Evolutionary conservation across 2,888 invertebrate species (phyloP).

Genomic region (Watsonalla cultraria): DNA sequence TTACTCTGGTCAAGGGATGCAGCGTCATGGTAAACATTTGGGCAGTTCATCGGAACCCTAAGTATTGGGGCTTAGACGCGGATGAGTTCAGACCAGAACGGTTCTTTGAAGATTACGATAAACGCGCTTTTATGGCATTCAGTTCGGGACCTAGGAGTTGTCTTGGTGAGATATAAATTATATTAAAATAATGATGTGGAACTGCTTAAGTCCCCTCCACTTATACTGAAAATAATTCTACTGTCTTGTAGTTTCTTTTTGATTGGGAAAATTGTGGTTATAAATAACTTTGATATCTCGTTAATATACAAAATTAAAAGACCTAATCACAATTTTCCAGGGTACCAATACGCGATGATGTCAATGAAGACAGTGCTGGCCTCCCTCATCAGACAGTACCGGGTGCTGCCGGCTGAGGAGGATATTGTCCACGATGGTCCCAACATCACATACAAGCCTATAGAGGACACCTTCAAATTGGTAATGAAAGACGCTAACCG

Average conservation of each 20-base stretch:
- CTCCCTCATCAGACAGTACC: no score
- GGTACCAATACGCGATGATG: no score
- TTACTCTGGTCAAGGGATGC: constrained; percentile 25
- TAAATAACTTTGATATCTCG: not conserved
- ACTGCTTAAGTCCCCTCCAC: no score
- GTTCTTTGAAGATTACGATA: constrained; percentile 25
- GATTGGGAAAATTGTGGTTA: not conserved
- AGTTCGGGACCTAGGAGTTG: constrained; percentile 43
- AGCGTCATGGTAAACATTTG: constrained; percentile 32
- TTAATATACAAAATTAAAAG: constrained; percentile 6
- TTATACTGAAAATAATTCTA: no score
- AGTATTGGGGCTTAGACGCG: constrained; percentile 45
- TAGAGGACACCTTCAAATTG: constrained; percentile 26
- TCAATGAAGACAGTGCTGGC: no score
- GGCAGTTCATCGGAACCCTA: constrained; percentile 43
- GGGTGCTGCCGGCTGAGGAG: no score
- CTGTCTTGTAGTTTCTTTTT: no score
- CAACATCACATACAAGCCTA: no score
- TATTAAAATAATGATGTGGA: no score
- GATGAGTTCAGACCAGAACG: constrained; percentile 43
- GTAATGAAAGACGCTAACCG: constrained; percentile 32
- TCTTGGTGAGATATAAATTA: constrained; percentile 25
- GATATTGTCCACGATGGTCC: no score
- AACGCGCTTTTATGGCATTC: constrained; percentile 39
- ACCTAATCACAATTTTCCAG: no score